Evolutionary conservation across 2,113 vertebrate genomes (phyloP).

Genomic region (Xiphophorus couchianus): DNA sequence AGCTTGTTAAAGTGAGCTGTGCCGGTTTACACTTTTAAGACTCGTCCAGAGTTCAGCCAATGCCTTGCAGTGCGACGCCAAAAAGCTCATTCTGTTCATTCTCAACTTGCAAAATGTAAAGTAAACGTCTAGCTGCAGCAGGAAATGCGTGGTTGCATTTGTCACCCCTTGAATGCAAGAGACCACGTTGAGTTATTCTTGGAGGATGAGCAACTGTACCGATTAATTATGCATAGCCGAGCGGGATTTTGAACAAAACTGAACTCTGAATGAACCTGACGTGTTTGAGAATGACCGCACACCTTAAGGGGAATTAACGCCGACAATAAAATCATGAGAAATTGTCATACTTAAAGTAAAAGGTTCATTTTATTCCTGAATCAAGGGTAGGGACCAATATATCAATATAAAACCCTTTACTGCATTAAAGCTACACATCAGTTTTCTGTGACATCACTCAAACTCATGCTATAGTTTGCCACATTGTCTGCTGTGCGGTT

Average conservation of each 20-base stretch:
- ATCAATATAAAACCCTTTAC: conserved; percentile 16
- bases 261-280: not conserved
- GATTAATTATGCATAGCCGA: not conserved
- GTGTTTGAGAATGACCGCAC: not conserved
- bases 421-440: too few species aligned
- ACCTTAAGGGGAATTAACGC: not conserved
- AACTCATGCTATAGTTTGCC: not conserved
- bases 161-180: conserved; percentile 1
- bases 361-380: conserved; percentile 10
- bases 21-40: conserved; percentile 12
- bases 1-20: conserved; percentile 1
- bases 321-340: not conserved
- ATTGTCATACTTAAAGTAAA: conserved; percentile 5
- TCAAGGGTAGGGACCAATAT: not conserved
- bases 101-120: not conserved
- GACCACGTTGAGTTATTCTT: not conserved
- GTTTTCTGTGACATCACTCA: too few species aligned
- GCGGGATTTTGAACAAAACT: conserved; percentile 1
- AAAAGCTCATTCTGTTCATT: not conserved
- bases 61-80: too few species aligned
- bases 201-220: not conserved
- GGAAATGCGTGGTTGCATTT: not conserved
- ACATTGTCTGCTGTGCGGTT: not conserved
- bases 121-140: not conserved
- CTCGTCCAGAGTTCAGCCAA: not conserved